Evolutionary conservation across 64 coral and sea anemone genomes (phyloP), one percentile per base, ranked within the genome.

Genomic region (Dendrophyllia cribrosa): DNA sequence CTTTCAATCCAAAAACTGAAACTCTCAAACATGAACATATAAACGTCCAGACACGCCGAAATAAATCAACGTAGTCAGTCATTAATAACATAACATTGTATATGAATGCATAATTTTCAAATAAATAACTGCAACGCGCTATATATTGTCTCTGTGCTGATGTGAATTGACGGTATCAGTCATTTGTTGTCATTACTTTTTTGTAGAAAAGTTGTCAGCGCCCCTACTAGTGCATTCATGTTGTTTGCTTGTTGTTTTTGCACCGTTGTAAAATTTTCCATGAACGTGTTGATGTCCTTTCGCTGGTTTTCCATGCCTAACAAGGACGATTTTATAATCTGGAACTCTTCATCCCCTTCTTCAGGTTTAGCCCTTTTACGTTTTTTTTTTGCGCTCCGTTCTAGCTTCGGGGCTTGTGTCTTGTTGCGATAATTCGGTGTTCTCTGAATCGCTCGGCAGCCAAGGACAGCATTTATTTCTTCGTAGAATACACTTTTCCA

Each of bases 161-260:
- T n/a, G n/a, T n/a, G n/a, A n/a, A n/a, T n/a, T n/a, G n/a, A n/a
- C n/a, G n/a, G n/a, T n/a, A n/a, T n/a, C n/a, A n/a, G n/a, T n/a
- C n/a, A n/a, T n/a, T n/a, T n/a, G n/a, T n/a, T n/a, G n/a, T n/a
- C n/a, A n/a, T n/a, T n/a, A n/a, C n/a, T 43, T 75, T 75, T 81
- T 64, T 81, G 10, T 64, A 81, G 45, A 52, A 81, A 81, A 64
- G 1, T 81, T 58, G 78, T 81, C 53, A 61, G 78, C n/a, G 78
- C 78, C 78, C 78, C 76, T 59, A 19, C 78, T 64, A 81, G 59
- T 60, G 78, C 78, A 81, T 62, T 81, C 59, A 81, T 81, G 58
- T 51, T 81, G 59, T 81, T 81, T 44, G 21, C 78, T 81, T 81
- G 78, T 60, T 81, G 13, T 34, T 81, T 17, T 64, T 81, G 78